Conservation (phyloP, 2,888 invertebrate genomes). For the Aethes cnicana region DNA sequence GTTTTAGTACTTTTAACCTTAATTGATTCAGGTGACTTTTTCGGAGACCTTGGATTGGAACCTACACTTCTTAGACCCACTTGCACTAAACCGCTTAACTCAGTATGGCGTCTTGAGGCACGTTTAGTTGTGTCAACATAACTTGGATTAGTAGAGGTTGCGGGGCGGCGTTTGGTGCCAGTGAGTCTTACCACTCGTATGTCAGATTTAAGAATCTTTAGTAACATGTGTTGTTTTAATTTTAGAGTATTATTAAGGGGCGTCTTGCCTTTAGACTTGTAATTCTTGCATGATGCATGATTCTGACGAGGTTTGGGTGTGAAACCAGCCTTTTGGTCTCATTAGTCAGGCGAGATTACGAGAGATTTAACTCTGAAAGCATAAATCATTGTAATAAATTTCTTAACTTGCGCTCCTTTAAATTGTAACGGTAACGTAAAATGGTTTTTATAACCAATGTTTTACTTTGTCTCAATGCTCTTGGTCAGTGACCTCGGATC, state of each 20-base stretch:
- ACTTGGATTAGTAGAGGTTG: too few species aligned
- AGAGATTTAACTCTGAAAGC: conserved; percentile 21
- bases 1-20: too few species aligned
- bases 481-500: not conserved
- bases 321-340: conserved; percentile 28
- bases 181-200: not conserved
- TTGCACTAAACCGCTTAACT: too few species aligned
- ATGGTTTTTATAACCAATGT: not conserved
- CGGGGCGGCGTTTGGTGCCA: too few species aligned
- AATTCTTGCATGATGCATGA: conserved; percentile 26
- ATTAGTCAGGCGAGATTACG: conserved; percentile 29
- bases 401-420: conserved; percentile 12
- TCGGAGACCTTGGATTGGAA: too few species aligned
- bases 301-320: conserved; percentile 23
- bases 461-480: too few species aligned
- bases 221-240: conserved; percentile 14
- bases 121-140: too few species aligned
- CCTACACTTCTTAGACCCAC: too few species aligned
- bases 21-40: too few species aligned
- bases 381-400: conserved; percentile 31
- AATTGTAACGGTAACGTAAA: conserved; percentile 13
- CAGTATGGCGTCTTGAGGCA: too few species aligned
- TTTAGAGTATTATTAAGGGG: conserved; percentile 4
- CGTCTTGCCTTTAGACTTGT: not conserved
- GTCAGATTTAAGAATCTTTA: not conserved